Evolutionary conservation across 1,140 invertebrate genomes (phyloP).

Genomic region (Mya arenaria): DNA sequence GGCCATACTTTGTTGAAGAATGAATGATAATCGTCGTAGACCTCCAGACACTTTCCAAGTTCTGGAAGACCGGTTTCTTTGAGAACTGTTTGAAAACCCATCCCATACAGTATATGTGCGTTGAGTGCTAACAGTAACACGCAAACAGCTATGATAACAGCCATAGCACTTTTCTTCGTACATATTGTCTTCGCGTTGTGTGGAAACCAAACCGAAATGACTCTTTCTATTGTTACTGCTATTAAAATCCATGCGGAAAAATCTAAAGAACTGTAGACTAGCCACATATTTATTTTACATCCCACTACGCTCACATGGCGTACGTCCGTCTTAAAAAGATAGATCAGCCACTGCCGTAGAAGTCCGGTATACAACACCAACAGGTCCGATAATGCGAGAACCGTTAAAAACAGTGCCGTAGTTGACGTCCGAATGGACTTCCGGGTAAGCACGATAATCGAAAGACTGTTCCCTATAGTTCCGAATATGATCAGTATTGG

Average conservation of each 20-base stretch:
- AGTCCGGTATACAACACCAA: slow-evolving; percentile 66
- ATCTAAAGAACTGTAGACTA: slow-evolving; percentile 64
- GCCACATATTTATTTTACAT: slow-evolving; percentile 64
- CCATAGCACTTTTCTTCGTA: slow-evolving; percentile 38
- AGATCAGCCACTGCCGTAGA: slow-evolving; percentile 59
- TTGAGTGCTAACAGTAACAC: slow-evolving; percentile 56
- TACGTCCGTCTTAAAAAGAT: slow-evolving; percentile 55
- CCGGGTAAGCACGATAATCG: slow-evolving; percentile 59
- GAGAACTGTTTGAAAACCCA: not conserved
- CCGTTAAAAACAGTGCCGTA: slow-evolving; percentile 58
- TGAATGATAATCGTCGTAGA: not conserved
- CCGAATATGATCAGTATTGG: slow-evolving; percentile 61
- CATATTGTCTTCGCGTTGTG: slow-evolving; percentile 56
- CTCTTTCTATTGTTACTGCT: slow-evolving; percentile 67
- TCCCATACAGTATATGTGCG: slow-evolving; percentile 61
- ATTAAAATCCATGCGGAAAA: slow-evolving; percentile 70
- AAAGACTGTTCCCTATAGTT: slow-evolving; percentile 61
- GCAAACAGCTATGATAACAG: slow-evolving; percentile 43
- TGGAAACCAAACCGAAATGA: slow-evolving; percentile 67
- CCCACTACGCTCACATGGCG: slow-evolving; percentile 13
- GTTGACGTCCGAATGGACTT: slow-evolving; percentile 44
- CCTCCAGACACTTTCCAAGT: slow-evolving; percentile 1
- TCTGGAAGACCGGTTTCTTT: not conserved
- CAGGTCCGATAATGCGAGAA: slow-evolving; percentile 62
- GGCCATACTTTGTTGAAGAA: slow-evolving; percentile 46